phyloP scores from a whole-genome alignment of 2,888 invertebrate genomes.

The Alitta virens region DNA sequence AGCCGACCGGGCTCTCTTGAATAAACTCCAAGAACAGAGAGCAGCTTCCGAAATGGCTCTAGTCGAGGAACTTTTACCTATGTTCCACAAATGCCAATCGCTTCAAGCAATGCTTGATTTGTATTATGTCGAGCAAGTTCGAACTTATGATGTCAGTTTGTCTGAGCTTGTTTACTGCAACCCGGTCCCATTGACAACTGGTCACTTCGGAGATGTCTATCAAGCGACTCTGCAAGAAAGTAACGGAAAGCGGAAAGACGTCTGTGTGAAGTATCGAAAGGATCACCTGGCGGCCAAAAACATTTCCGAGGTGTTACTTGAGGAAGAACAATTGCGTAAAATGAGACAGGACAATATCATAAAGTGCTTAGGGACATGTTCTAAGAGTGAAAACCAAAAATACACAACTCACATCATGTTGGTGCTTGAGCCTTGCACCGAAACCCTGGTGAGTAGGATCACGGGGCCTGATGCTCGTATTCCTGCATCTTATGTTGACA shows the following conservation, averaged over 20 bases:
- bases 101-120: conserved; percentile 33
- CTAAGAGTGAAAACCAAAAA: conserved; percentile 21
- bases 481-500: conserved; percentile 28
- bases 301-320: conserved; percentile 31
- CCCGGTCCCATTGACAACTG: conserved; percentile 33
- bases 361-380: conserved; percentile 39
- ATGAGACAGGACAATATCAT: conserved; percentile 41
- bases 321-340: conserved; percentile 42
- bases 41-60: conserved; percentile 15
- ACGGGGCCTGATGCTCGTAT: conserved; percentile 20
- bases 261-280: conserved; percentile 16
- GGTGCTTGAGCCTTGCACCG: conserved; percentile 42
- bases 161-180: conserved; percentile 33
- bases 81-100: conserved; percentile 11
- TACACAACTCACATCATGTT: conserved; percentile 30
- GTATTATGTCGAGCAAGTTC: conserved; percentile 39
- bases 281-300: conserved; percentile 16
- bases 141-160: conserved; percentile 38
- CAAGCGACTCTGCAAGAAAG: conserved; percentile 20
- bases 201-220: conserved; percentile 44
- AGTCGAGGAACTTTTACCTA: conserved; percentile 16
- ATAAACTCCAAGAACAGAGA: conserved; percentile 19
- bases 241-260: background rate
- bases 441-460: conserved; percentile 36
- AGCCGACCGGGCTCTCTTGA: conserved; percentile 18